Evolutionary conservation across 1,140 invertebrate genomes (phyloP).

Genomic region (Globodera ellingtonae): DNA sequence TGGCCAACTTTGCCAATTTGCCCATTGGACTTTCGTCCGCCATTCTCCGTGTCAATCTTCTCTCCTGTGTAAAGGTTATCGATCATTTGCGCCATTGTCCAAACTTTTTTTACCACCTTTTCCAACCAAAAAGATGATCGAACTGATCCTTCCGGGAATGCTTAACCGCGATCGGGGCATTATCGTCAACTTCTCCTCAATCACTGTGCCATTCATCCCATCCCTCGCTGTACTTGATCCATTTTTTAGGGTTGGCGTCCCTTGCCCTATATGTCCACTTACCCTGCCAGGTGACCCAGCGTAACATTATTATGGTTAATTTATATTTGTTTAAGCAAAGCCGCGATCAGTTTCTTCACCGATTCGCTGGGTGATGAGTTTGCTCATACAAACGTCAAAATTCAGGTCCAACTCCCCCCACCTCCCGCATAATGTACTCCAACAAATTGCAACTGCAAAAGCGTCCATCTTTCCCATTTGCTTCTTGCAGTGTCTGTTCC

Average conservation of each 20-base stretch:
- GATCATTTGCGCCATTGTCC: conserved; percentile 4
- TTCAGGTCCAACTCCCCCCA: conserved; percentile 48
- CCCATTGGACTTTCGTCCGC: conserved; percentile 62
- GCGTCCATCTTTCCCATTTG: background rate
- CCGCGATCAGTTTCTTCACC: conserved; percentile 62
- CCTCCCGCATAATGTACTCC: background rate
- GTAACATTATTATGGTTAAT: background rate
- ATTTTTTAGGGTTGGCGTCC: conserved; percentile 61
- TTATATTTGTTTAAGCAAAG: conserved; percentile 41
- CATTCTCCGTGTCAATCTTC: conserved; percentile 62
- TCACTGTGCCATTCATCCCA: conserved; percentile 75
- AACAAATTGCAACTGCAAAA: no score
- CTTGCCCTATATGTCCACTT: conserved; percentile 62
- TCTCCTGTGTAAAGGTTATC: conserved; percentile 56
- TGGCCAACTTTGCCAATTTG: conserved; percentile 71
- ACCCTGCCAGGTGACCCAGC: conserved; percentile 47
- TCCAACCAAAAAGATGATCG: conserved; percentile 73
- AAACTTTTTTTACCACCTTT: conserved; percentile 42
- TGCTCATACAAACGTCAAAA: conserved; percentile 58
- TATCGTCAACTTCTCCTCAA: conserved; percentile 88
- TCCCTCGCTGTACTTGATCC: background rate
- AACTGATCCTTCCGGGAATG: conserved; percentile 85
- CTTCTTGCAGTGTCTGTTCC: conserved; percentile 57
- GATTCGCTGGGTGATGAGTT: conserved; percentile 62
- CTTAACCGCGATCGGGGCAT: conserved; percentile 80